Evolutionary conservation across 2,888 invertebrate species (phyloP).

Genomic region (Drosophila prostipennis): DNA sequence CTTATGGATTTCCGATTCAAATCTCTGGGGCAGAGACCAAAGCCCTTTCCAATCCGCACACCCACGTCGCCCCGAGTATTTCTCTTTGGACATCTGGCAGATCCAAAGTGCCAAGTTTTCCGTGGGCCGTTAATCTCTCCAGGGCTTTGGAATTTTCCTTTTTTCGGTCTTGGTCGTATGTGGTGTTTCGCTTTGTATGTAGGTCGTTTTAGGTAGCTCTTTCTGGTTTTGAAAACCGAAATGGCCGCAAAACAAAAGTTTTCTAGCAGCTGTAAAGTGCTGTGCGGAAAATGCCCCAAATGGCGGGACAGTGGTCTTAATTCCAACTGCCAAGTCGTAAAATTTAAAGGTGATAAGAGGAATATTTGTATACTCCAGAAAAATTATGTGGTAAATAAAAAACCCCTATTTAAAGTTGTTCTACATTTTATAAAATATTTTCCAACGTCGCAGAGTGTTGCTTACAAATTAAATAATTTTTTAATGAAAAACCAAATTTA

Average conservation of each 20-base stretch:
- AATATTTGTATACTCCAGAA: background rate
- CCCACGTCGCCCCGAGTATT: constrained; percentile 46
- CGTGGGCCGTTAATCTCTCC: constrained; percentile 45
- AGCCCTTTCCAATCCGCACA: constrained; percentile 58
- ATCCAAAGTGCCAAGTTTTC: constrained; percentile 21
- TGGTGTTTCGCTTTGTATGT: constrained; percentile 21
- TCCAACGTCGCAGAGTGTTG: background rate
- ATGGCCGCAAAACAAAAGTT: constrained; percentile 24
- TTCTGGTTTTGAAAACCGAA: constrained; percentile 41
- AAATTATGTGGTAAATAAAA: no score
- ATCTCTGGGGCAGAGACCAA: constrained; percentile 13
- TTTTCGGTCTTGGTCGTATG: background rate
- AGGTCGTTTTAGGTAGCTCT: constrained; percentile 54
- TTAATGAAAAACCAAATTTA: background rate
- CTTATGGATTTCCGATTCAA: constrained; percentile 59
- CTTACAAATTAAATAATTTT: background rate
- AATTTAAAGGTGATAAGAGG: background rate
- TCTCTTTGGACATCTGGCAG: constrained; percentile 33
- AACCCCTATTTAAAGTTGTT: no score
- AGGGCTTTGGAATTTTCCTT: constrained; percentile 36
- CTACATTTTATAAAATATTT: background rate
- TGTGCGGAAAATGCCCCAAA: constrained; percentile 21
- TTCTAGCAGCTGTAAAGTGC: constrained; percentile 29
- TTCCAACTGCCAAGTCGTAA: background rate
- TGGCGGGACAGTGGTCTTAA: constrained; percentile 2